Conservation (phyloP, 2,113 vertebrate genomes). For the Pandion haliaetus region DNA sequence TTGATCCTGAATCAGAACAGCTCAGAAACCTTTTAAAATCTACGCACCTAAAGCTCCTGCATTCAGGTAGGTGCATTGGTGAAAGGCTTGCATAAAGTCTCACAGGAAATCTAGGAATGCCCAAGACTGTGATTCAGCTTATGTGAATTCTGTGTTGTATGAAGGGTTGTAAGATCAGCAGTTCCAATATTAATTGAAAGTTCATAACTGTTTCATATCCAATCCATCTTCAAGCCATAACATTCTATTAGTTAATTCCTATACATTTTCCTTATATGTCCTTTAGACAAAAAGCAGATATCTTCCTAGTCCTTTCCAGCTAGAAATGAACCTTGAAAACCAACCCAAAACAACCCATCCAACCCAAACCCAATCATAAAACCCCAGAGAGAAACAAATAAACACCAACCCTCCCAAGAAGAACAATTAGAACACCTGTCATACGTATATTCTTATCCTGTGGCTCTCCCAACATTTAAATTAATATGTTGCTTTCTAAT, state of each 20-base stretch:
- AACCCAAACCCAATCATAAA: background rate
- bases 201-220: background rate
- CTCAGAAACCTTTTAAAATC: background rate
- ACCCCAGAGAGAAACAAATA: background rate
- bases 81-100: background rate
- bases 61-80: background rate
- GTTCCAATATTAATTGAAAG: background rate
- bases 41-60: background rate
- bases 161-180: background rate
- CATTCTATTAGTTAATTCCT: background rate
- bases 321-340: background rate
- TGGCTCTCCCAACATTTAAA: background rate
- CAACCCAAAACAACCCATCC: too few relatives aligned
- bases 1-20: background rate
- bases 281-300: background rate
- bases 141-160: background rate
- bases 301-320: background rate
- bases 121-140: background rate
- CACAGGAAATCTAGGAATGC: background rate
- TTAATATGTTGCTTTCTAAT: background rate
- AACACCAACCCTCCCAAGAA: background rate
- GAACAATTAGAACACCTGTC: background rate
- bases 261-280: background rate
- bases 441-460: background rate
- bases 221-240: background rate